phyloP scores from a whole-genome alignment of 2,113 vertebrate genomes.

The Dinomys branickii region DNA sequence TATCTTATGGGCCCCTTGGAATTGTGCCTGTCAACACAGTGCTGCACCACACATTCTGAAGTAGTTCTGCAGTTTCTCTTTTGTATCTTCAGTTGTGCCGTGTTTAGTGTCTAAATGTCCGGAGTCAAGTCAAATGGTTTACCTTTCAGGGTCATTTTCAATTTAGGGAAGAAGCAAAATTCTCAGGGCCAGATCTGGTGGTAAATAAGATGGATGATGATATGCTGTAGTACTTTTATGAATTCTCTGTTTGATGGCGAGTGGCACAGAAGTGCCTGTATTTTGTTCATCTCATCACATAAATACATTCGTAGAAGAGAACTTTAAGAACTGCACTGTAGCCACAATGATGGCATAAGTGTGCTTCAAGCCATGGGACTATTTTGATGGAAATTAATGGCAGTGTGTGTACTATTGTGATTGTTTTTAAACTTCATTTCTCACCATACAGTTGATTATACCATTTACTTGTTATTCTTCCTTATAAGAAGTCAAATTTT shows the following conservation, averaged over 20 bases:
- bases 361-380: background rate
- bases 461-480: background rate
- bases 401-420: background rate
- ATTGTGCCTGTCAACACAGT: background rate
- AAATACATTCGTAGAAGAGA: background rate
- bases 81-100: background rate
- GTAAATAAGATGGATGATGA: background rate
- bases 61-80: background rate
- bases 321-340: background rate
- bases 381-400: background rate
- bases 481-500: background rate
- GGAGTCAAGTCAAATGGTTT: background rate
- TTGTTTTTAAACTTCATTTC: background rate
- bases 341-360: background rate
- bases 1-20: background rate
- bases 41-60: background rate
- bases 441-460: background rate
- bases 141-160: background rate
- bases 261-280: background rate
- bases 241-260: background rate
- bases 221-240: background rate
- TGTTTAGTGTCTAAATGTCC: background rate
- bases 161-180: background rate
- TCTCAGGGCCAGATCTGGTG: background rate
- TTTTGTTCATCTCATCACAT: background rate